These are phyloP conservation scores for Ctenopoma multispine DNA, from an alignment of 2,797 vertebrate genomes.

Conservation along the genomic window DNA sequence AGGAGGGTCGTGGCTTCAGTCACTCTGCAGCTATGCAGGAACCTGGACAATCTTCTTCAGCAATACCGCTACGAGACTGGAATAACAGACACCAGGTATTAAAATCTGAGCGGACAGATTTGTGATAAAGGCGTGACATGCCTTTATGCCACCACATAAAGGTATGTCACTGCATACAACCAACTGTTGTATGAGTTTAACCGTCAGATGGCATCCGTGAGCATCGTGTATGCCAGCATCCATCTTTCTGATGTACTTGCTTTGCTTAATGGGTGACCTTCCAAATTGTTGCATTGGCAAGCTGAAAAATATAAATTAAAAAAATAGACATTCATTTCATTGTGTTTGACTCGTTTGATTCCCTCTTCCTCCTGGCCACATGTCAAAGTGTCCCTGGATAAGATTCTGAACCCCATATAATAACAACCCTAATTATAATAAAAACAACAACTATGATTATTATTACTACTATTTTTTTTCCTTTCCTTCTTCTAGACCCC, in stretches of 20 bases:
- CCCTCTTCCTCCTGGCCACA: too few relatives aligned
- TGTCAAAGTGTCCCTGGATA: too few relatives aligned
- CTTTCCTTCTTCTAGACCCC: conserved; percentile 82
- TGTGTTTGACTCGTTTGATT: background rate
- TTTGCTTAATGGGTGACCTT: background rate
- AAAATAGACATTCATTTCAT: background rate
- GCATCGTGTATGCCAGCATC: conserved; percentile 10
- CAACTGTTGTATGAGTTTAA: background rate
- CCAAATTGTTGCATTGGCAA: background rate
- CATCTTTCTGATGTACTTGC: background rate
- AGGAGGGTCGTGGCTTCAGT: conserved; percentile 96
- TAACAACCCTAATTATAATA: too few relatives aligned
- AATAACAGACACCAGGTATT: conserved; percentile 91
- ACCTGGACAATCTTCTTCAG: conserved; percentile 96
- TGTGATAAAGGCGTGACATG: too few relatives aligned
- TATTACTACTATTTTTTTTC: background rate
- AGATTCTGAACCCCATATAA: too few relatives aligned
- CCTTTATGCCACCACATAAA: too few relatives aligned
- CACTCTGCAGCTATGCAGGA: conserved; percentile 96
- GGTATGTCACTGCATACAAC: background rate
- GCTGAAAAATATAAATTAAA: background rate
- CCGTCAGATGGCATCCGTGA: conserved; percentile 70
- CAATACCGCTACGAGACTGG: conserved; percentile 97
- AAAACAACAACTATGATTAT: too few relatives aligned
- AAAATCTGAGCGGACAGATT: background rate